Conservation (phyloP, 2,113 vertebrate genomes). For the Seriola quinqueradiata region DNA sequence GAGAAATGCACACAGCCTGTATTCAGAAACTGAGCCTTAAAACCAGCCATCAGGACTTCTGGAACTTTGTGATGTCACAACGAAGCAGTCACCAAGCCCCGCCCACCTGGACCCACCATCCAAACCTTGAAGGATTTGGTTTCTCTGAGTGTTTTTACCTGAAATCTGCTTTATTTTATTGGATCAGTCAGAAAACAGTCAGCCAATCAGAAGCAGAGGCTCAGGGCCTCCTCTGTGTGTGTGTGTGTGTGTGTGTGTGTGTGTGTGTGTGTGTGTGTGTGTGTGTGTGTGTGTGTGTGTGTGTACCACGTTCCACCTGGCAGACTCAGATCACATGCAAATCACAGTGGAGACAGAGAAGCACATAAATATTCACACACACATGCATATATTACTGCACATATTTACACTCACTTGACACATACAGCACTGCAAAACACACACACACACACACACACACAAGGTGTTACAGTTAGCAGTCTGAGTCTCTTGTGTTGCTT, state of each 20-base stretch:
- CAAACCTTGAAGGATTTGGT: too few species aligned
- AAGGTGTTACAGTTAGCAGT: conserved; percentile 5
- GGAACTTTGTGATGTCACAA: too few species aligned
- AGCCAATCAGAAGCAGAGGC: too few species aligned
- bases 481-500: not conserved
- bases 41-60: too few species aligned
- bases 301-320: conserved; percentile 56
- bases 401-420: conserved; percentile 31
- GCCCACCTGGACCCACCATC: too few species aligned
- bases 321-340: conserved; percentile 76
- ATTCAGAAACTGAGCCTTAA: too few species aligned
- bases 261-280: conserved; percentile 37
- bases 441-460: conserved; percentile 22
- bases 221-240: not conserved
- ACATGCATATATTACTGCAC: conserved; percentile 64
- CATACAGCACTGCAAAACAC: conserved; percentile 1
- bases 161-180: too few species aligned
- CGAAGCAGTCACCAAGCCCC: too few species aligned
- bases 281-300: conserved; percentile 29
- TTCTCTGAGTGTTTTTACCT: too few species aligned
- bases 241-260: conserved; percentile 2
- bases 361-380: conserved; percentile 79
- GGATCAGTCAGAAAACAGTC: too few species aligned
- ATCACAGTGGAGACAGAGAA: conserved; percentile 68
- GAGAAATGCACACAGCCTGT: too few species aligned